Percentiles rank a stretch among this genome's conserved stretches.
Evolutionary conservation across 2,888 invertebrate genomes (phyloP).

Genomic region (Hirtodrosophila alboralis): DNA sequence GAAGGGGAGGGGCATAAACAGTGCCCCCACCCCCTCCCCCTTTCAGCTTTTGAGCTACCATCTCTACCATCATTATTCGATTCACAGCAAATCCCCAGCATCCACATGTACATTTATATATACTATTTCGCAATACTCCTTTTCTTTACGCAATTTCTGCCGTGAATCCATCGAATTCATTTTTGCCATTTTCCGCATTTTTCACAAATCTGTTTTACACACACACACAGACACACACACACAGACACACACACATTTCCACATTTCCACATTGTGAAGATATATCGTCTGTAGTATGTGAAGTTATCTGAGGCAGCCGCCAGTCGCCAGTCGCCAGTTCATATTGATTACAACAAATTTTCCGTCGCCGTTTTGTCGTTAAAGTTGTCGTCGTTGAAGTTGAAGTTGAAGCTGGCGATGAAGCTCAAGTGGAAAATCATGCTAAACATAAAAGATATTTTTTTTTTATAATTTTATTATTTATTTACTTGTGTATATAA

Average conservation of each 20-base stretch:
- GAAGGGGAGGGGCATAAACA: constrained; percentile 14
- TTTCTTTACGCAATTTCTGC: constrained; percentile 45
- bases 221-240: constrained; percentile 25
- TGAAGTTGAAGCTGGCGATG: constrained; percentile 31
- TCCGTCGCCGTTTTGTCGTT: constrained; percentile 75
- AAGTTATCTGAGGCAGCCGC: constrained; percentile 72
- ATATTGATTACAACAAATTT: constrained; percentile 80
- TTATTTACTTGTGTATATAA: constrained; percentile 5
- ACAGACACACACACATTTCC: constrained; percentile 8
- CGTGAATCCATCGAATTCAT: constrained; percentile 74
- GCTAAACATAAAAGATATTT: constrained; percentile 48
- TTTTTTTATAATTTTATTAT: constrained; percentile 16
- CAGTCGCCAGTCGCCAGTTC: constrained; percentile 74
- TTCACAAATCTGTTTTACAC: constrained; percentile 75
- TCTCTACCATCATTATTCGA: constrained; percentile 27
- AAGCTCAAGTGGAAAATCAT: constrained; percentile 37
- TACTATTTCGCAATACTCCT: constrained; percentile 61
- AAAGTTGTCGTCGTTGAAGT: constrained; percentile 23
- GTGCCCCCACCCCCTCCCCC: too few species aligned
- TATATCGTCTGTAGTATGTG: constrained; percentile 51
- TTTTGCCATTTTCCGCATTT: constrained; percentile 78
- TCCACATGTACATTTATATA: constrained; percentile 45
- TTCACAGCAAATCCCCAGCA: constrained; percentile 45
- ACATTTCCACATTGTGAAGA: constrained; percentile 25
- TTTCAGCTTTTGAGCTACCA: constrained; percentile 1